These are phyloP conservation scores for Protaetia brevitarsis DNA, from an alignment of 1,140 invertebrate genomes.

Conservation along the genomic window DNA sequence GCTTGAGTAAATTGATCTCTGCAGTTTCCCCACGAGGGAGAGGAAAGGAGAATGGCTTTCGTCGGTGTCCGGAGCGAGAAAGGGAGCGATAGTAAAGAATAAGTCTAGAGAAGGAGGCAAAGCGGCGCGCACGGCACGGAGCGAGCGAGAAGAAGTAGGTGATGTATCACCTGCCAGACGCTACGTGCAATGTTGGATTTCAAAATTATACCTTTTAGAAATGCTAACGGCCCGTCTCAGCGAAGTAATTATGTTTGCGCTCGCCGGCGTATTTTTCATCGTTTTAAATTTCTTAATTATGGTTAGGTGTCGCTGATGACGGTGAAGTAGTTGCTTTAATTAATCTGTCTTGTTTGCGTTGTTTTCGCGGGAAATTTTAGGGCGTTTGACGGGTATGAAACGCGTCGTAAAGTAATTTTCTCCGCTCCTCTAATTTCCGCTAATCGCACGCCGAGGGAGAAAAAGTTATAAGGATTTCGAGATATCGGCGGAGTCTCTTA, in stretches of 20 bases:
- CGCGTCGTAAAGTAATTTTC: no score
- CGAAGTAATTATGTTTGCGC: conserved; percentile 11
- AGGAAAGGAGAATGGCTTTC: no score
- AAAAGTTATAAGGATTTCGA: no score
- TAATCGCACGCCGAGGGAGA: no score
- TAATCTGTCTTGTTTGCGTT: conserved; percentile 11
- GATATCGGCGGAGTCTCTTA: no score
- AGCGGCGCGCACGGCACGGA: background rate
- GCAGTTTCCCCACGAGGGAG: background rate
- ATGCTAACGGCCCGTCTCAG: conserved; percentile 1
- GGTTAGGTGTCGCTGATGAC: background rate
- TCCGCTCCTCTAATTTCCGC: no score
- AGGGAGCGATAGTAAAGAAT: background rate
- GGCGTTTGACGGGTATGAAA: no score
- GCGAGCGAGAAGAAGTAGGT: no score
- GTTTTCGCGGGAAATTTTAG: background rate
- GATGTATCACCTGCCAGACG: conserved; percentile 15
- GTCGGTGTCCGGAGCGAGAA: no score
- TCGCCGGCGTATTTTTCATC: conserved; percentile 5
- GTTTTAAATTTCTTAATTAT: conserved; percentile 19
- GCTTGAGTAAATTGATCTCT: conserved; percentile 12
- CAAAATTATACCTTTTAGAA: conserved; percentile 15
- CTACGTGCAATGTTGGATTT: conserved; percentile 14
- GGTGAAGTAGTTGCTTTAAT: conserved; percentile 18
- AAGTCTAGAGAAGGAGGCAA: background rate